These are phyloP conservation scores for Thereuonema tuberculata DNA, from an alignment of 1,140 invertebrate species.

Conservation along the genomic window DNA sequence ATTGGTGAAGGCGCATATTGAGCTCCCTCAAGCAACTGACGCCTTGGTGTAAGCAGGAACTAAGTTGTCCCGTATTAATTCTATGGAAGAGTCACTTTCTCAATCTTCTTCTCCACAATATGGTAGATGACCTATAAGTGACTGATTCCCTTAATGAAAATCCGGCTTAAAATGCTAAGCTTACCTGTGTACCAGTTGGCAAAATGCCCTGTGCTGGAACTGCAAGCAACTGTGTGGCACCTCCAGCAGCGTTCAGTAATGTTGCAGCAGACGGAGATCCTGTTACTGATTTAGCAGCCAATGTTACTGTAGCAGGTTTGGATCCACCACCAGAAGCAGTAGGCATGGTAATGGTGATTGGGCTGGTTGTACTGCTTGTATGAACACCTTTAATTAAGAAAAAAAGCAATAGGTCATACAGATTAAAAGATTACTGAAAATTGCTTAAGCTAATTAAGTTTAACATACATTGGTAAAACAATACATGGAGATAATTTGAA, in stretches of 20 bases:
- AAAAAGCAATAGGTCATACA: neutral
- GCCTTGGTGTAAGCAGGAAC: no score
- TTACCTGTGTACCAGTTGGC: constrained; percentile 29
- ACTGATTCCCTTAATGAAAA: no score
- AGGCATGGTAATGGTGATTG: constrained; percentile 53
- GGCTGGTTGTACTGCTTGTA: constrained; percentile 22
- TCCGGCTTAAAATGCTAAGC: no score
- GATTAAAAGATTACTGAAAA: constrained; percentile 9
- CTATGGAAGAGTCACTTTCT: no score
- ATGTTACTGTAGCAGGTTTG: constrained; percentile 44
- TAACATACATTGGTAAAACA: no score
- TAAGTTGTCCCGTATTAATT: no score
- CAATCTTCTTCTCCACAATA: no score
- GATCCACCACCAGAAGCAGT: constrained; percentile 30
- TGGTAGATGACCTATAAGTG: no score
- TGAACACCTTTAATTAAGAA: constrained; percentile 6
- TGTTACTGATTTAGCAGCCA: constrained; percentile 35
- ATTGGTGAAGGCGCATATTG: no score
- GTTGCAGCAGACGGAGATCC: constrained; percentile 24
- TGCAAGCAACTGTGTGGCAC: constrained; percentile 35
- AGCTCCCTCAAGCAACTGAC: no score
- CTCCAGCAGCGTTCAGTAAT: constrained; percentile 17
- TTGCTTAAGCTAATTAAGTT: no score
- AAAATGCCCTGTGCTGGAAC: constrained; percentile 34
- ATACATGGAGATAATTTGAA: no score